Base-by-base conservation (phyloP, 2,797 vertebrate species). In the Microchirus variegatus region DNA sequence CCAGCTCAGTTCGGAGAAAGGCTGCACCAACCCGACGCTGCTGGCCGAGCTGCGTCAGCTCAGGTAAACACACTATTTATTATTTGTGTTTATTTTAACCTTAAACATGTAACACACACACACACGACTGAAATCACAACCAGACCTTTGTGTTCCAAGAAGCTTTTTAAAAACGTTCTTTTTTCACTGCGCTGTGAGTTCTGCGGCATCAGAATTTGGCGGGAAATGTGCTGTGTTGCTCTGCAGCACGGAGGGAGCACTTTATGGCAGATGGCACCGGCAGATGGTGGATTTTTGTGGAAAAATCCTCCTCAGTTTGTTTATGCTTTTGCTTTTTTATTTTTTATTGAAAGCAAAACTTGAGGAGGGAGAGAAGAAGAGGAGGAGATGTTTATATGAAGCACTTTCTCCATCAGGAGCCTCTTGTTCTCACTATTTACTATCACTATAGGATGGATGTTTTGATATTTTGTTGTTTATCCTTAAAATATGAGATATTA, bases 11-110 rank as follows among this genome's bases (percentile, higher is more conserved):
- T 95, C 95, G 0, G 96, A 97, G 81, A 96, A 93, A 67, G 94
- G 94, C 47, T 92, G 94, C 87, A 95, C 95, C 90, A 98, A 97
- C 87, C 97, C 97, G 0, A 95, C 94, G 0, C 73, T 98, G 14
- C 81, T 98, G 87, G 95, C 97, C 0, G 97, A 98, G 82, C 94
- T 98, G 5, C 79, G 96, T 43, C 93, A 95, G 4, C 93, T 98
- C 67, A 93, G 96, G 96, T 98, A 78, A 85, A 48, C 13, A 4
- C 10, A 10, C 9, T 40, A 11, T 13, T 17, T 43, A 0, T 18
- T 46, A 31, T 22, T 36, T 41, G 52, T 42, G 2, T 14, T 12
- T 9, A 7, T 60, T 64, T 53, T 2, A 14, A 53, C n/a, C 15
- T 1, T 2, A 46, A 2, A 13, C 42, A 15, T 26, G 16, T 42